Percentiles rank a stretch among this genome's conserved stretches.
Evolutionary conservation across 2,888 invertebrate species (phyloP).

Genomic region (Pardosa pseudoannulata): DNA sequence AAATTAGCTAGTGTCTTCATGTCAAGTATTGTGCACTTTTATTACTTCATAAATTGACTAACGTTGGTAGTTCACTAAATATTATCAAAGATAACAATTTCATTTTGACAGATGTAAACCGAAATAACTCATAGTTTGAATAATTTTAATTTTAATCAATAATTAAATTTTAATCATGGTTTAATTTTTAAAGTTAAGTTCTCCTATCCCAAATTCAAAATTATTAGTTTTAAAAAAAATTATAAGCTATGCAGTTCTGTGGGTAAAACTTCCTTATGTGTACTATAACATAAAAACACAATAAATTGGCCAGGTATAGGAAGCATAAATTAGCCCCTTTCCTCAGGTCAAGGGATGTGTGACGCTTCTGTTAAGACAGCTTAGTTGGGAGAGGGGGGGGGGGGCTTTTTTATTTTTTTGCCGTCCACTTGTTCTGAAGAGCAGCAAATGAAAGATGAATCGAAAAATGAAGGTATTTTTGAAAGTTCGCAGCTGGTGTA

Average conservation of each 20-base stretch:
- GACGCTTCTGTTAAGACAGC: neutral
- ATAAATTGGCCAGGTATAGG: neutral
- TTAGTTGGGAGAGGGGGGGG: no score
- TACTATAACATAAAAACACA: neutral
- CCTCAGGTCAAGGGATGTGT: neutral
- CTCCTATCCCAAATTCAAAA: no score
- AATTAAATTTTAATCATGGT: no score
- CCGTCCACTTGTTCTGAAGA: neutral
- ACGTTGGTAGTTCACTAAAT: no score
- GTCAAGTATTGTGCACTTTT: neutral
- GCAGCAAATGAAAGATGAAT: constrained; percentile 5
- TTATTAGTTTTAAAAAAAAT: no score
- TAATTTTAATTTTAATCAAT: no score
- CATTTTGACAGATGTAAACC: no score
- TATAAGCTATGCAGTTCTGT: neutral
- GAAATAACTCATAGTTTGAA: no score
- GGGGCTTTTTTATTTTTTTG: no score
- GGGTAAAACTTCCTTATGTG: neutral
- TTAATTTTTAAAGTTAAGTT: no score
- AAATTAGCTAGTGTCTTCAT: neutral
- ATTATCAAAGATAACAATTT: no score
- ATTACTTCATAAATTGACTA: no score
- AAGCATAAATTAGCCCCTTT: neutral
- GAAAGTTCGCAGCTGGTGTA: neutral
- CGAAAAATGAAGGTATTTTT: neutral